Evolutionary conservation across 1,140 invertebrate genomes (phyloP).

Genomic region (Battus philenor): DNA sequence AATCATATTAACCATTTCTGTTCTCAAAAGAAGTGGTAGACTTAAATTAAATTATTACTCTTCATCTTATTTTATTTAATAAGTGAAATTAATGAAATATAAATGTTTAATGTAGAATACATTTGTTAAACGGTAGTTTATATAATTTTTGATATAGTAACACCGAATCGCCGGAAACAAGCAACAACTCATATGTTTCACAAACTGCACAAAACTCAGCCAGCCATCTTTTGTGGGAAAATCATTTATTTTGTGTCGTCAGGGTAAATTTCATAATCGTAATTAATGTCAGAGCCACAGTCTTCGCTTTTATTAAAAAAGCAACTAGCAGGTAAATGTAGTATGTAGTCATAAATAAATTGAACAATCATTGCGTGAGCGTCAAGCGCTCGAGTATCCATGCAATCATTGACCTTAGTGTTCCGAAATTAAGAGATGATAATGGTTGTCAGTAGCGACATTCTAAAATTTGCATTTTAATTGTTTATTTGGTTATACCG

Average conservation of each 20-base stretch:
- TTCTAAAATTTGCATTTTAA: constrained; percentile 17
- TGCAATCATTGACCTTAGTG: constrained; percentile 69
- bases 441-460: constrained; percentile 24
- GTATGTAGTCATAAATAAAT: constrained; percentile 29
- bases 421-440: constrained; percentile 56
- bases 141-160: constrained; percentile 44
- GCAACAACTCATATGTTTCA: constrained; percentile 73
- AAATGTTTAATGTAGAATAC: background rate
- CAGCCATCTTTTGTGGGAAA: constrained; percentile 79
- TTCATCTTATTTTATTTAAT: background rate
- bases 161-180: constrained; percentile 59
- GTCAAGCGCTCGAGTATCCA: constrained; percentile 47
- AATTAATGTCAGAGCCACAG: constrained; percentile 96
- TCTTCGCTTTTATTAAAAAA: constrained; percentile 95
- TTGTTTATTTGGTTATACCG: background rate
- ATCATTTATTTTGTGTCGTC: constrained; percentile 78
- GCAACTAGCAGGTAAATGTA: constrained; percentile 92
- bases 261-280: constrained; percentile 80
- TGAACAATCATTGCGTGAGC: constrained; percentile 40
- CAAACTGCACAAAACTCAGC: constrained; percentile 74
- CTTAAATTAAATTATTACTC: background rate
- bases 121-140: constrained; percentile 8
- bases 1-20: too few relatives aligned
- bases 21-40: too few relatives aligned
- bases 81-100: background rate